Conservation (phyloP, 2,113 vertebrate genomes). For the Cheilinus undulatus region DNA sequence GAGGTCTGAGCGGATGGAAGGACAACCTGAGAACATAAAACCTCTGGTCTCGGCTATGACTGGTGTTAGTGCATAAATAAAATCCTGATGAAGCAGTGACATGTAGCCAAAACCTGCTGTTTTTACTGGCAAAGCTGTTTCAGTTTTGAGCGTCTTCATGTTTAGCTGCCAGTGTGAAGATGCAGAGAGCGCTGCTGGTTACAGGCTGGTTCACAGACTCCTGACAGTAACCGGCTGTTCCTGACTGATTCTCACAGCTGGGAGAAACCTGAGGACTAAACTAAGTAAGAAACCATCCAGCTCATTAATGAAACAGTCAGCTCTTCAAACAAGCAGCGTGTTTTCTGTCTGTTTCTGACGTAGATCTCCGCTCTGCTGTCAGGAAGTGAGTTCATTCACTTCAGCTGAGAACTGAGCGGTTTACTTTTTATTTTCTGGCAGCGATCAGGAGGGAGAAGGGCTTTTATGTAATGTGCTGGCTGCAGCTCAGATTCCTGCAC, state of each 20-base stretch:
- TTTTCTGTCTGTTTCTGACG: neutral
- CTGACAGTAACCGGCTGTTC: neutral
- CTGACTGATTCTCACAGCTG: neutral
- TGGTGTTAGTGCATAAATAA: too few relatives aligned
- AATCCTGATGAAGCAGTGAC: too few relatives aligned
- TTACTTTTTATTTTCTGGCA: slow-evolving; percentile 29
- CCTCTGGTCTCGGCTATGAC: too few relatives aligned
- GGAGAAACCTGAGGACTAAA: neutral
- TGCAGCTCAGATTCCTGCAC: slow-evolving; percentile 51
- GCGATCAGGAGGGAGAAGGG: neutral
- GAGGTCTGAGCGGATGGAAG: too few relatives aligned
- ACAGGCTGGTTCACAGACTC: neutral
- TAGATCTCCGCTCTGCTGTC: neutral
- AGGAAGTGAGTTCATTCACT: slow-evolving; percentile 59
- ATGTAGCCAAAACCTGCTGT: too few relatives aligned
- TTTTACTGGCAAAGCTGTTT: too few relatives aligned
- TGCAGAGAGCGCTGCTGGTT: neutral
- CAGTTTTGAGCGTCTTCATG: too few relatives aligned
- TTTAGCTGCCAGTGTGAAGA: too few relatives aligned
- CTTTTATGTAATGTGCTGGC: slow-evolving; percentile 59
- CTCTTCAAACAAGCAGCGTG: neutral
- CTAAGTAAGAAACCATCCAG: neutral
- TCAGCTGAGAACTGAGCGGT: slow-evolving; percentile 3
- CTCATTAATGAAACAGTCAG: neutral
- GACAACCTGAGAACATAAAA: too few relatives aligned